Base-by-base conservation (phyloP, 2,888 invertebrate species). In the Doris montereyensis region DNA sequence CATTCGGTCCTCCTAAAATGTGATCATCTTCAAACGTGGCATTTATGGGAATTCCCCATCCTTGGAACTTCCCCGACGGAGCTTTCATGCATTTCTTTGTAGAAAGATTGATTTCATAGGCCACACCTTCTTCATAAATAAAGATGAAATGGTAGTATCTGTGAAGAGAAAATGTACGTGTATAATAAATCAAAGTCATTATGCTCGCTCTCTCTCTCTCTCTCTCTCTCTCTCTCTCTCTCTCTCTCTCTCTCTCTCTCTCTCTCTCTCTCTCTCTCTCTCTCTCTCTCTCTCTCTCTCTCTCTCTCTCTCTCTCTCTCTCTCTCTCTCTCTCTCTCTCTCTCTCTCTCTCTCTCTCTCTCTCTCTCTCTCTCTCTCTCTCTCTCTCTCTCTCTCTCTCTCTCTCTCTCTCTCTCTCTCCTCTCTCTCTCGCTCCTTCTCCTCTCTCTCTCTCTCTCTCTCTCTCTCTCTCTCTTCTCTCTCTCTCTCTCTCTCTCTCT, bases 41-140 rank as follows among this genome's bases (percentile, higher is more conserved):
- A n/a, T 67, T 67, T 3, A 8, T 17, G 24, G 67, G 67, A 13
- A 67, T 28, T 24, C 67, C 67, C 67, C 67, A 67, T 3, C 10
- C 2, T 3, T 4, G 13, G 67, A 67, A 67, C 3, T 3, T 4
- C 2, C 67, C 67, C 13, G 5, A 10, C 3, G 67, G 67, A 4
- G 26, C 24, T 67, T 67, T 67, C 28, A 2, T 26, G 67, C 67
- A 67, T 3, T 67, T 67, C 28, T 28, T 24, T 3, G 28, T 67
- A 26, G 67, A 67, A 26, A 67, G 10, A n/a, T 67, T 67, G 67
- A 67, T 8, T n/a, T 67, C 67, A n/a, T 67, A 67, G 10, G n/a
- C 67, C 28, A 67, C 67, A 28, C 67, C 24, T 26, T 67, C 67
- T 8, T 13, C 30, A 28, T 26, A 67, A 26, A 67, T 26, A 30